Percentiles rank a stretch among this genome's conserved stretches.
Evolutionary conservation across 2,113 vertebrate genomes (phyloP).

Genomic region (Saccopteryx bilineata): DNA sequence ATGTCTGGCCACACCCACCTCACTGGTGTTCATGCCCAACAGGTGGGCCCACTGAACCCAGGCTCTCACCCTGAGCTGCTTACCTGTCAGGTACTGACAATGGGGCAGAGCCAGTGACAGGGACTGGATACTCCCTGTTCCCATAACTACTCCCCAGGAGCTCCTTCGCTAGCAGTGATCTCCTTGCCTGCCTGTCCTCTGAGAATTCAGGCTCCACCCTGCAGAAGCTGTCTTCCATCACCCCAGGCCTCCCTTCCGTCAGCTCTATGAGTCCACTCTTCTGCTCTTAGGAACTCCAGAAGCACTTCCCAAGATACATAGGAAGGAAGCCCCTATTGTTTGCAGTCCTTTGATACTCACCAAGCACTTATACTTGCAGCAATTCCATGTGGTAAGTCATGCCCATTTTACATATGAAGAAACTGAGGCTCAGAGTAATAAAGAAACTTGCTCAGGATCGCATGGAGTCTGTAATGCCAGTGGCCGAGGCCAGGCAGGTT

Average conservation of each 20-base stretch:
- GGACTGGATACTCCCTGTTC: background rate
- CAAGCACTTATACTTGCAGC: no score
- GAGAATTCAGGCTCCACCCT: background rate
- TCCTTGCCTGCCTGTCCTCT: background rate
- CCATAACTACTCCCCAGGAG: rapidly evolving
- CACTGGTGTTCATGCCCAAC: slow-evolving; percentile 17
- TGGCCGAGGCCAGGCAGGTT: no score
- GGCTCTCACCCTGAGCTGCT: background rate
- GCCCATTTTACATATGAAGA: no score
- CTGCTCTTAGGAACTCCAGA: background rate
- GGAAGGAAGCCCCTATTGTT: background rate
- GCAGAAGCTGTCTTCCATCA: background rate
- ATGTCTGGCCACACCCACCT: slow-evolving; percentile 51
- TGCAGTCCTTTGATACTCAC: no score
- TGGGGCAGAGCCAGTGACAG: no score
- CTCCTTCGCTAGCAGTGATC: background rate
- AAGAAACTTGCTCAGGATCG: no score
- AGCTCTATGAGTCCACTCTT: background rate
- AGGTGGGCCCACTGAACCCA: background rate
- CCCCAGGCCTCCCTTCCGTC: background rate
- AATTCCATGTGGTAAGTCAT: no score
- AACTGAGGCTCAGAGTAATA: no score
- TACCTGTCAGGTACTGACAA: background rate
- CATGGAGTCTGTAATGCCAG: no score
- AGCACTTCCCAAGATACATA: background rate